A percentile compares a stretch with the other conserved stretches of the same genome.
phyloP scores from a whole-genome alignment of 2,797 vertebrate genomes.

The Anguilla obscura region DNA sequence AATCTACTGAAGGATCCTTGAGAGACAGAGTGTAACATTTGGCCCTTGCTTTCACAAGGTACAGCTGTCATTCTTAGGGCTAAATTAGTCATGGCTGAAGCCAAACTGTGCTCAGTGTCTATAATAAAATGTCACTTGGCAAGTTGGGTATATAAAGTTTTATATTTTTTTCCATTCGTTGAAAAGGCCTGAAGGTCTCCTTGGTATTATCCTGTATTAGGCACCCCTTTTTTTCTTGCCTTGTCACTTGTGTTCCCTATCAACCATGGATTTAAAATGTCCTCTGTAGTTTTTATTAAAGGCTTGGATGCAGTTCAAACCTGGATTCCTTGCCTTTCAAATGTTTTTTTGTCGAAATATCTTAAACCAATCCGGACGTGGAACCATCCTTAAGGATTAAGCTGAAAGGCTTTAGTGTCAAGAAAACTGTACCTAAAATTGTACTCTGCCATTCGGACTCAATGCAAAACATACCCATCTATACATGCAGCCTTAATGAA shows the following conservation, averaged over 20 bases:
- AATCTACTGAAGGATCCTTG: neutral
- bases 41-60: constrained; percentile 22
- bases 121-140: constrained; percentile 31
- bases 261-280: constrained; percentile 17
- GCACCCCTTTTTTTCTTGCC: constrained; percentile 50
- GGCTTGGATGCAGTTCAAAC: neutral
- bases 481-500: neutral
- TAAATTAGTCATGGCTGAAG: constrained; percentile 19
- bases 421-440: neutral
- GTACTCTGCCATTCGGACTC: neutral
- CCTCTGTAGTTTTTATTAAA: neutral
- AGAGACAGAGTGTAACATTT: constrained; percentile 12
- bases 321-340: neutral
- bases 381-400: neutral
- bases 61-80: constrained; percentile 1
- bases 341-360: neutral
- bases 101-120: constrained; percentile 46
- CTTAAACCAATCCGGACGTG: neutral
- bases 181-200: constrained; percentile 50
- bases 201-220: constrained; percentile 53
- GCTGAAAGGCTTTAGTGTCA: neutral
- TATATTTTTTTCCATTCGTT: constrained; percentile 40
- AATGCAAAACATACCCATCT: neutral
- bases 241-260: constrained; percentile 35
- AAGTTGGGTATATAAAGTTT: constrained; percentile 48